phyloP scores from a whole-genome alignment of 2,797 vertebrate species.

The Sternotherus odoratus region DNA sequence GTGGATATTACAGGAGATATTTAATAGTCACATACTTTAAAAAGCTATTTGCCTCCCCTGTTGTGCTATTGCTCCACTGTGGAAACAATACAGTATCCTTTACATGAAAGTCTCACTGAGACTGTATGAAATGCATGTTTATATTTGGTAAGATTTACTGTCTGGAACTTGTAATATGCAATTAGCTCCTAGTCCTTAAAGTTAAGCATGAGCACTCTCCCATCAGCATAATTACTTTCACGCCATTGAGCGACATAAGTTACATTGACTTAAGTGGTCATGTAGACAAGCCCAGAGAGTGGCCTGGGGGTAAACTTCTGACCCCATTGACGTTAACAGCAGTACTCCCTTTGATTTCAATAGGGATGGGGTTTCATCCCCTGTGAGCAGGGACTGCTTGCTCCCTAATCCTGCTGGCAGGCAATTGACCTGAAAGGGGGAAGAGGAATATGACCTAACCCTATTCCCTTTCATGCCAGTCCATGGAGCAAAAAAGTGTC shows the following conservation, averaged over 20 bases:
- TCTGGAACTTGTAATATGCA: not conserved
- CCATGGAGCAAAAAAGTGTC: not conserved
- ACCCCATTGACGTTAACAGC: not conserved
- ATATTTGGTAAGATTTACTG: not conserved
- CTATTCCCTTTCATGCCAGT: not conserved
- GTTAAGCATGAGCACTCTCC: not conserved
- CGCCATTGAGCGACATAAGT: too few species aligned
- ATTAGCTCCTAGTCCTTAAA: not conserved
- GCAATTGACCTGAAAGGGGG: not conserved
- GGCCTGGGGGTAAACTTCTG: not conserved
- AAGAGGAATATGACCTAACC: not conserved
- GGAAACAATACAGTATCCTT: accelerated
- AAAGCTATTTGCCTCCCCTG: not conserved
- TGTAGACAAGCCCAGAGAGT: too few species aligned
- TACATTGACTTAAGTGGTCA: too few species aligned
- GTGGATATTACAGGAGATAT: not conserved
- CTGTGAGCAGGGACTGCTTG: not conserved
- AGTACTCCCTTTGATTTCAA: not conserved
- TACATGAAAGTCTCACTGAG: not conserved
- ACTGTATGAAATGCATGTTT: accelerated
- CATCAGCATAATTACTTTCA: too few species aligned
- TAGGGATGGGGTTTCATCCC: not conserved
- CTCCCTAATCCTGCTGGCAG: not conserved
- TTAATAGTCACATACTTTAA: not conserved
- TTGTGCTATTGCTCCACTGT: accelerated